Evolutionary conservation across 1,140 invertebrate genomes (phyloP).

Genomic region (Dreissena rostriformis): DNA sequence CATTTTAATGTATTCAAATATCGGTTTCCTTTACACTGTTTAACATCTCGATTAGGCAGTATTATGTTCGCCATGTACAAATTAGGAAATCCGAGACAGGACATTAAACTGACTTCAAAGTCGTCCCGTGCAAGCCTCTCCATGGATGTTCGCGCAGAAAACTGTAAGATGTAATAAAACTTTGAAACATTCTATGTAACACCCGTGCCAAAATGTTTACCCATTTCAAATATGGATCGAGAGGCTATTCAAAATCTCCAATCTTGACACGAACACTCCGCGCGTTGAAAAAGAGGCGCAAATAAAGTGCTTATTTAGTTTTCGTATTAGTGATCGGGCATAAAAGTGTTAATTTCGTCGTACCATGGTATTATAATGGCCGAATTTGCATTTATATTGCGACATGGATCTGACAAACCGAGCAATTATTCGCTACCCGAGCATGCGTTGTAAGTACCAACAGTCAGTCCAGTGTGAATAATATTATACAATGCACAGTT

Average conservation of each 20-base stretch:
- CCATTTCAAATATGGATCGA: not conserved
- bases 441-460: not conserved
- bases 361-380: not conserved
- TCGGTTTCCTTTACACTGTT: too few relatives aligned
- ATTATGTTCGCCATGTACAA: not conserved
- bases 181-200: not conserved
- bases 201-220: not conserved
- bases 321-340: not conserved
- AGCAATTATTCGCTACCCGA: slow-evolving; percentile 5
- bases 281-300: not conserved
- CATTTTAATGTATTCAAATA: too few relatives aligned
- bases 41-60: not conserved
- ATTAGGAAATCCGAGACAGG: not conserved
- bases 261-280: not conserved
- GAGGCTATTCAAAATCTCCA: not conserved
- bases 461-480: too few relatives aligned
- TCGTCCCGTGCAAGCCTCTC: not conserved
- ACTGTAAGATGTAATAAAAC: not conserved
- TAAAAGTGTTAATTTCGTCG: slow-evolving; percentile 1
- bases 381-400: slow-evolving; percentile 2
- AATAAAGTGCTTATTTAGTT: not conserved
- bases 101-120: slow-evolving; percentile 5
- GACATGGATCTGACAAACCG: not conserved
- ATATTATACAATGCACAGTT: too few relatives aligned
- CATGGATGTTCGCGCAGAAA: not conserved